A percentile compares a stretch with the other conserved stretches of the same genome.
Evolutionary conservation across 2,113 vertebrate species (phyloP).

Genomic region (Gallinago paraguaiae): DNA sequence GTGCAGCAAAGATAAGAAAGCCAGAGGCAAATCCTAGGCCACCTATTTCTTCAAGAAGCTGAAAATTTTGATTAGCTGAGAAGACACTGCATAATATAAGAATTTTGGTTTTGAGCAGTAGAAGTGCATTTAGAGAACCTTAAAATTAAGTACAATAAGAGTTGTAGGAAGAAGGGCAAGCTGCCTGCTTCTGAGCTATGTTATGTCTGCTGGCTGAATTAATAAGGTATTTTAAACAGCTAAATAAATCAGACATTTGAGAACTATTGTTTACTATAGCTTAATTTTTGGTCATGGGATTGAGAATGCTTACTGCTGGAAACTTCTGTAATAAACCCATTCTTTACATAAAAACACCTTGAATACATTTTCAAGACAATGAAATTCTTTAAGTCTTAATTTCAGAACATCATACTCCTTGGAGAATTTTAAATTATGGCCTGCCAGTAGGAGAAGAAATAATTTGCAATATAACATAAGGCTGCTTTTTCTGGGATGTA

Average conservation of each 20-base stretch:
- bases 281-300: neutral
- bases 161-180: neutral
- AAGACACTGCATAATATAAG: neutral
- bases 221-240: neutral
- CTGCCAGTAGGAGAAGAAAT: neutral
- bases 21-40: neutral
- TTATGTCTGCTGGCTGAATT: neutral
- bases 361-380: neutral
- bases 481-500: neutral
- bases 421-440: neutral
- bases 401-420: neutral
- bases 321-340: neutral
- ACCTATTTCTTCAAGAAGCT: neutral
- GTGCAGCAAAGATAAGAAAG: neutral
- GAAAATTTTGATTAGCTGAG: neutral
- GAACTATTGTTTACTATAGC: neutral
- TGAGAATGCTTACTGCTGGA: neutral
- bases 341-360: neutral
- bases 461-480: neutral
- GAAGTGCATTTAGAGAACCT: neutral
- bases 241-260: neutral
- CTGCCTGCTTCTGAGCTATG: neutral
- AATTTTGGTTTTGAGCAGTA: neutral
- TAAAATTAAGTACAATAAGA: neutral
- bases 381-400: neutral